Base-by-base conservation (phyloP, 2,888 invertebrate genomes). In the Yponomeuta malinellus region DNA sequence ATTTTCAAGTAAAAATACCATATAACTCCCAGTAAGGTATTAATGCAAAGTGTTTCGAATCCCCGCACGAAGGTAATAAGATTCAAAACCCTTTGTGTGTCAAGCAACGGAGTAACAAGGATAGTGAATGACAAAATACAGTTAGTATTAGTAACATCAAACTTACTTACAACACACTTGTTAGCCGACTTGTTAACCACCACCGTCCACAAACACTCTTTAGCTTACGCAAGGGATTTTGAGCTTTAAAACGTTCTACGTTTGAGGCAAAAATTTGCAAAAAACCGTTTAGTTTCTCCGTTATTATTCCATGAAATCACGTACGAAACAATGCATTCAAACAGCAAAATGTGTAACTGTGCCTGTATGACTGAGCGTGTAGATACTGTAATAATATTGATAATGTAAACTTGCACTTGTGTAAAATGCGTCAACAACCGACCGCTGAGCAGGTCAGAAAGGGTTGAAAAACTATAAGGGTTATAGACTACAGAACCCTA, bases 161-260 rank as follows among this genome's bases (percentile, higher is more conserved):
- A 76, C 83, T 87, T 91, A 91, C 90, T 91, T 91, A 91, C 90
- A 89, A 89, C 81, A 87, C 82, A 79, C 10, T 75, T 80, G 87
- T 88, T 88, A 89, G 84, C 79, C 81, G 80, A 10, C 12, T 63
- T 70, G 10, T 63, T 12, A 23, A 88, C 90, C 91, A 89, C 85
- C 90, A 90, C 91, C 91, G 81, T 15, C 12, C 52, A 59, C 52
- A 59, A 59, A 81, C 84, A 84, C 82, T 78, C 23, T 12, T 23
- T 37, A 37, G 43, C 68, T 6, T 37, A 48, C 68, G 37, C 43
- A 43, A 23, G 68, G 43, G 23, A 43, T 68, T 68, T 59, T 59
- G 52, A 59, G 52, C 52, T 59, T 15, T 59, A 59, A 59, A 59
- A 59, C 52, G 52, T 59, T 29, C 31, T 65, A 31, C 10, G 9